Base-by-base conservation (phyloP, 2,888 invertebrate species). In the Nasonia oneida region DNA sequence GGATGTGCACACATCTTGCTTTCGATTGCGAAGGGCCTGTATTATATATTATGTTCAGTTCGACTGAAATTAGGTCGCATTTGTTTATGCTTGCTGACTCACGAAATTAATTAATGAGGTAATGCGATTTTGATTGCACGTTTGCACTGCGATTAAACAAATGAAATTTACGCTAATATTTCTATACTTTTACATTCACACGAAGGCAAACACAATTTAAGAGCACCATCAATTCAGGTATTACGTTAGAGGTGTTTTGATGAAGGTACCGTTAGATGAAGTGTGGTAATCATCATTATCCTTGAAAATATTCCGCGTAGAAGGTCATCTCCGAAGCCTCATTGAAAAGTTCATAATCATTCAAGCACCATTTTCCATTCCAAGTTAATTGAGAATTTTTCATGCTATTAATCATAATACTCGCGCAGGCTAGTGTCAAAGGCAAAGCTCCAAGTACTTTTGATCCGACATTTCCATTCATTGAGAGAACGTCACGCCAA, bases 11-110 rank as follows among this genome's bases (percentile, higher is more conserved):
- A 70, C 33, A 14, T 6, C 15, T 39, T 12, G 39, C 18, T 39
- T 39, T 71, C 39, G 39, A 71, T 71, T 4, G 47, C 23, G n/a
- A 67, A 12, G 67, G 67, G 3, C 1, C 3, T 29, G 67, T 67
- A 4, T 12, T n/a, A 8, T 8, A n/a, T 8, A n/a, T 1, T 71
- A 42, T 29, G 29, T 14, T 33, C 14, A 15, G 15, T 70, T 70
- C 67, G 14, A 42, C 10, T 42, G 42, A 42, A 73, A 73, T 73
- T 42, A 42, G 73, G 73, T 23, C n/a, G 37, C 37, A n/a, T 71
- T 37, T 37, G 37, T 73, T 42, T 73, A n/a, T 73, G 42, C 8
- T 8, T 4, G 42, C 42, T 67, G 73, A 73, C 42, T 73, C 73
- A 42, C 23, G 73, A 42, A 42, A 73, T 73, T 73, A 42, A 67